phyloP scores from a whole-genome alignment of 1,140 invertebrate genomes.

The Drosophila mayri region DNA sequence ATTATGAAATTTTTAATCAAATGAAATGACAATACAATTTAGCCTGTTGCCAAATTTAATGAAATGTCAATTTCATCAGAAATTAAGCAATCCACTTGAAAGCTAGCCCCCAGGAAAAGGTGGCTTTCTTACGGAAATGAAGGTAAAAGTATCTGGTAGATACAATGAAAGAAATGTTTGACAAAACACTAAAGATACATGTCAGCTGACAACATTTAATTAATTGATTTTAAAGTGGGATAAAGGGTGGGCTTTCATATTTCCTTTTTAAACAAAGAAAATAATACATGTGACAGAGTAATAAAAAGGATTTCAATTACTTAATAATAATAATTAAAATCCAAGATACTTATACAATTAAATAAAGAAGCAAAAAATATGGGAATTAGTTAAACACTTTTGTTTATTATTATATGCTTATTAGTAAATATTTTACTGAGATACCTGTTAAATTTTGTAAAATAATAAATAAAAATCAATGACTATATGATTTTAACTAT shows the following conservation, averaged over 20 bases:
- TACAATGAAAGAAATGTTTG: neutral
- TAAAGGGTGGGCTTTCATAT: neutral
- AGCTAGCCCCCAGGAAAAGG: neutral
- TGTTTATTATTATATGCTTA: no score
- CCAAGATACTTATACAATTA: no score
- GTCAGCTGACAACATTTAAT: neutral
- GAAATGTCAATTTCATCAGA: constrained; percentile 38
- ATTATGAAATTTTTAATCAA: constrained; percentile 80
- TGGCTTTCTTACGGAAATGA: neutral
- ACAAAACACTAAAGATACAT: no score
- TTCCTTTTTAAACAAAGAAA: neutral
- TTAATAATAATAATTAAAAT: neutral
- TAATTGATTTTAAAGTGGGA: neutral
- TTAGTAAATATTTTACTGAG: no score
- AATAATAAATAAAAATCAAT: no score
- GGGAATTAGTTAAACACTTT: no score
- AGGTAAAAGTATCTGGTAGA: neutral
- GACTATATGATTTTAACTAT: no score
- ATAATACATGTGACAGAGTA: neutral
- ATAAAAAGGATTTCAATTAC: neutral
- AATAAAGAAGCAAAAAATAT: no score
- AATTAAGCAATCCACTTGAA: constrained; percentile 18
- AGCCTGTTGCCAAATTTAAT: constrained; percentile 36
- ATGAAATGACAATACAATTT: constrained; percentile 77
- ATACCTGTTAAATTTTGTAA: no score